Evolutionary conservation across 2,888 invertebrate genomes (phyloP).

Genomic region (Megaustenia siamemsis): DNA sequence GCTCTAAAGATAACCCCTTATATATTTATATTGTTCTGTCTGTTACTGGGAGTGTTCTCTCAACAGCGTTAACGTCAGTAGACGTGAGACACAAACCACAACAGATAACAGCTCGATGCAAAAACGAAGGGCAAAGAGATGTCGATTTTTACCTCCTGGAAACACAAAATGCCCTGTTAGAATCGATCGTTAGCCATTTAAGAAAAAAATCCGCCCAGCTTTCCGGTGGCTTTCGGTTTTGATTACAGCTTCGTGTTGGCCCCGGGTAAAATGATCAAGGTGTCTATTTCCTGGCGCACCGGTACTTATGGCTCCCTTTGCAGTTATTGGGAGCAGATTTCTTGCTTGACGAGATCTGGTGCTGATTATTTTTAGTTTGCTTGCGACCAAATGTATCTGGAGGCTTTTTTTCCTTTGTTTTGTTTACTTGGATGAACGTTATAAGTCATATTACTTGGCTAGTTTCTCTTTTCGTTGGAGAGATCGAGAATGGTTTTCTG

Average conservation of each 20-base stretch:
- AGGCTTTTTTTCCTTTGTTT: too few species aligned
- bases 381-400: too few species aligned
- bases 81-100: not conserved
- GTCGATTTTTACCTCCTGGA: conserved; percentile 21
- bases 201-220: conserved; percentile 12
- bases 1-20: too few species aligned
- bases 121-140: not conserved
- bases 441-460: too few species aligned
- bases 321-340: too few species aligned
- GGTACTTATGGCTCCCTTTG: conserved; percentile 11
- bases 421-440: too few species aligned
- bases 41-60: too few species aligned
- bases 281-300: not conserved
- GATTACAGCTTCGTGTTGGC: conserved; percentile 23
- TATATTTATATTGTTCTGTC: too few species aligned
- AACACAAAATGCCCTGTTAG: conserved; percentile 22
- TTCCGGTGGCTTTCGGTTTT: conserved; percentile 14
- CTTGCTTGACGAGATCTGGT: too few species aligned
- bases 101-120: not conserved
- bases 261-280: conserved; percentile 5
- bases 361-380: too few species aligned
- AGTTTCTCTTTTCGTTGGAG: too few species aligned
- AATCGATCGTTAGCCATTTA: conserved; percentile 27
- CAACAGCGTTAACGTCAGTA: not conserved
- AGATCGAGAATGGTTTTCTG: too few species aligned